Evolutionary conservation across 2,797 vertebrate species (phyloP).

Genomic region (Fringilla coelebs): DNA sequence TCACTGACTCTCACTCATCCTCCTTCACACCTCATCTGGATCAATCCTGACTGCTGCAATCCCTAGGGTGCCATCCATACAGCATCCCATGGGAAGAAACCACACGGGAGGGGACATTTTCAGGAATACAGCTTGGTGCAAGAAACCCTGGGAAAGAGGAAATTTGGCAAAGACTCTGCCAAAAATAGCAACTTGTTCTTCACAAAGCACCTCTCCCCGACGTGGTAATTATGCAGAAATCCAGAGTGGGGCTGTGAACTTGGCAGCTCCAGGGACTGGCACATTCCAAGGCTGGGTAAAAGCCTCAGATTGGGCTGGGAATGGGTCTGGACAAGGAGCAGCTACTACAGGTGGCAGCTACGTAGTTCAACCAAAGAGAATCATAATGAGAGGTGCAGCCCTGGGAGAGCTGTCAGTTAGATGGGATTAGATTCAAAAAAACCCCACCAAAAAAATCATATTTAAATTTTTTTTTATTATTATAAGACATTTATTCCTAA

Average conservation of each 20-base stretch:
- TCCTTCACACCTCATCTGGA: not conserved
- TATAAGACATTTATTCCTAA: not conserved
- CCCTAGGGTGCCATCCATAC: fast-evolving
- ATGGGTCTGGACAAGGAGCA: not conserved
- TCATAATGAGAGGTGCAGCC: not conserved
- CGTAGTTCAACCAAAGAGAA: not conserved
- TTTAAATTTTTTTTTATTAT: not conserved
- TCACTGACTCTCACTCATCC: not conserved
- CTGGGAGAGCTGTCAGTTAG: not conserved
- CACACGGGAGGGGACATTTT: not conserved
- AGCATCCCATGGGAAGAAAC: not conserved
- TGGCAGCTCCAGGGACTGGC: not conserved
- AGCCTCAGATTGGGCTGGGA: not conserved
- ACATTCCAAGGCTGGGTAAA: not conserved
- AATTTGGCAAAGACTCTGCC: not conserved
- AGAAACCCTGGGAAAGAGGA: not conserved
- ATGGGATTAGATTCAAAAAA: not conserved
- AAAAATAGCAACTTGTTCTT: conserved; percentile 37
- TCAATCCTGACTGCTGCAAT: not conserved
- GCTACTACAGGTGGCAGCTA: not conserved
- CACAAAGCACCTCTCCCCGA: not conserved
- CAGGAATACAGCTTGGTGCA: not conserved
- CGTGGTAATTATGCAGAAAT: conserved; percentile 32
- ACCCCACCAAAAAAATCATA: not conserved
- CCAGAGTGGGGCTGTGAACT: conserved; percentile 16